phyloP scores from a whole-genome alignment of 2,888 invertebrate genomes.

The Clistopyga incitator region DNA sequence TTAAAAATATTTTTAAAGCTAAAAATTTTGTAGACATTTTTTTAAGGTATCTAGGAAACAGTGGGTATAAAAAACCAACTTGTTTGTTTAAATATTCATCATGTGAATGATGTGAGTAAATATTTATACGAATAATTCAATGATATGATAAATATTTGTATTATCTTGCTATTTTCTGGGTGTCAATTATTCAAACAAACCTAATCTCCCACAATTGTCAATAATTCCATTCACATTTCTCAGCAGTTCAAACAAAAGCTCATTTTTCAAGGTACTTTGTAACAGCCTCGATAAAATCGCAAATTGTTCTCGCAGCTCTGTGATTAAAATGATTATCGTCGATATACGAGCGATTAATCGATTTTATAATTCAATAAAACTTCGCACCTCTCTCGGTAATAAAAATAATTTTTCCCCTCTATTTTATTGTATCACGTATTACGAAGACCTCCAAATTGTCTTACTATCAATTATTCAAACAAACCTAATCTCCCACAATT shows the following conservation, averaged over 20 bases:
- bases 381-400: background rate
- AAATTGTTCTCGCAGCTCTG: background rate
- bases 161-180: background rate
- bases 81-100: too few relatives aligned
- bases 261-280: too few relatives aligned
- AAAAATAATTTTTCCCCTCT: too few relatives aligned
- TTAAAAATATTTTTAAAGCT: too few relatives aligned
- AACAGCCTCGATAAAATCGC: conserved; percentile 6
- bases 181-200: background rate
- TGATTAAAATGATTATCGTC: conserved; percentile 6
- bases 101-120: too few relatives aligned
- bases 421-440: too few relatives aligned
- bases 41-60: too few relatives aligned
- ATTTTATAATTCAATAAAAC: background rate
- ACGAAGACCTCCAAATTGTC: too few relatives aligned
- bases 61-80: too few relatives aligned
- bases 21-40: too few relatives aligned
- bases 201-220: background rate
- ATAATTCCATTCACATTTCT: background rate
- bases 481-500: background rate
- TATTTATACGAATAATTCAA: too few relatives aligned
- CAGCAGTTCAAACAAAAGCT: background rate
- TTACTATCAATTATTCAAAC: background rate
- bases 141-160: too few relatives aligned
- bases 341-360: background rate